Evolutionary conservation across 2,888 invertebrate genomes (phyloP), one percentile per base, ranked within the genome.

Genomic region (Eucera pruinosa): DNA sequence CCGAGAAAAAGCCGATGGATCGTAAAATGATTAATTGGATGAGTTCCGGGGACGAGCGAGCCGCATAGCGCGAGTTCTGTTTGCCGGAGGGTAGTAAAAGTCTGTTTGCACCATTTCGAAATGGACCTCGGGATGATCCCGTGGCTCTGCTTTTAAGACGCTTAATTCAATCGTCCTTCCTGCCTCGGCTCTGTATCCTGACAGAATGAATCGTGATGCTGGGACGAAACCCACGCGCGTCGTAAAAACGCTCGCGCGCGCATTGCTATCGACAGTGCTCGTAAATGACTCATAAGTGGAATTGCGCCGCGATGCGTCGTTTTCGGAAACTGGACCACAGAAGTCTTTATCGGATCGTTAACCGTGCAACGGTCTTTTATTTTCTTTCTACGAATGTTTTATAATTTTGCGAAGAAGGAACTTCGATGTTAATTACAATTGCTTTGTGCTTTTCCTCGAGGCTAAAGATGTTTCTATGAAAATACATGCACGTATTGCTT

Each of bases 11-110:
- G 55, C 77, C 75, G 81, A 84, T 85, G 81, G 80, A 85, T 88
- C 88, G 84, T 87, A 86, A 88, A 87, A 85, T 86, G 84, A 88
- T 88, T 88, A 88, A 88, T 88, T 85, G 85, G 80, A 84, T 81
- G 80, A 84, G 80, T 84, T 72, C 74, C 68, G 73, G 61, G n/a
- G 60, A 77, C 78, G 81, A 80, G 64, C 58, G 30, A 13, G 50
- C 36, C 47, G 36, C 36, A 33, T 71, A 64, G 48, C 50, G 73
- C 62, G 64, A 61, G 72, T 52, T 61, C 73, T 83, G 78, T 86
- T 88, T 86, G 77, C 79, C 47, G 36, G 50, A 30, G 66, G 81
- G 83, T 71, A 84, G 81, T 87, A 87, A 87, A 75, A 87, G 75
- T 81, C 80, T 87, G 83, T 87, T 87, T 87, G 84, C 78, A 58